Conservation (phyloP, 2,888 invertebrate species). For the Poecilobothrus nobilitatus region DNA sequence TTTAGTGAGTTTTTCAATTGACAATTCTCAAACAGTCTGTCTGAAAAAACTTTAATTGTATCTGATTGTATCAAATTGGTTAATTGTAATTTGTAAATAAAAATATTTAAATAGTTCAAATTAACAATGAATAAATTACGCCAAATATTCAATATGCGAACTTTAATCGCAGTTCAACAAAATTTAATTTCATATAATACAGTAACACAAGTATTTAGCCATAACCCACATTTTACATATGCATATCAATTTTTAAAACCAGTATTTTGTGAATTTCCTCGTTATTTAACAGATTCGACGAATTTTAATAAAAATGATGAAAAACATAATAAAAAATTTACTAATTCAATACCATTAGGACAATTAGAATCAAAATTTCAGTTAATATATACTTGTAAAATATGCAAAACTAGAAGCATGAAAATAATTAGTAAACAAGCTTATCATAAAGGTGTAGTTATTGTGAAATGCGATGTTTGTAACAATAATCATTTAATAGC, state of each 20-base stretch:
- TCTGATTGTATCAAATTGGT: too few relatives aligned
- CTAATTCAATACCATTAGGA: constrained; percentile 26
- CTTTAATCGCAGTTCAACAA: constrained; percentile 22
- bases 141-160: constrained; percentile 21
- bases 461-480: constrained; percentile 82
- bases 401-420: constrained; percentile 66
- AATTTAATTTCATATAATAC: constrained; percentile 9
- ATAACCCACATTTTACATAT: neutral
- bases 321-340: neutral
- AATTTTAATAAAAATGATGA: neutral
- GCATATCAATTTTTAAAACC: constrained; percentile 9
- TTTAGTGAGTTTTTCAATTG: too few relatives aligned
- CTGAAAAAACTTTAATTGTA: too few relatives aligned
- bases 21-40: too few relatives aligned
- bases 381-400: constrained; percentile 80
- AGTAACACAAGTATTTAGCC: neutral
- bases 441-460: constrained; percentile 83
- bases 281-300: neutral
- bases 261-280: neutral
- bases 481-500: constrained; percentile 88
- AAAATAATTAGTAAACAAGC: constrained; percentile 76
- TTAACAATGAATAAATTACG: constrained; percentile 21
- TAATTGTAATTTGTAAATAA: too few relatives aligned
- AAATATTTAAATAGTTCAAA: too few relatives aligned
- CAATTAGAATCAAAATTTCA: constrained; percentile 52